Percentiles rank a stretch among this genome's conserved stretches.
Conservation (phyloP, 2,888 invertebrate species). For the Apodemia mormo region DNA sequence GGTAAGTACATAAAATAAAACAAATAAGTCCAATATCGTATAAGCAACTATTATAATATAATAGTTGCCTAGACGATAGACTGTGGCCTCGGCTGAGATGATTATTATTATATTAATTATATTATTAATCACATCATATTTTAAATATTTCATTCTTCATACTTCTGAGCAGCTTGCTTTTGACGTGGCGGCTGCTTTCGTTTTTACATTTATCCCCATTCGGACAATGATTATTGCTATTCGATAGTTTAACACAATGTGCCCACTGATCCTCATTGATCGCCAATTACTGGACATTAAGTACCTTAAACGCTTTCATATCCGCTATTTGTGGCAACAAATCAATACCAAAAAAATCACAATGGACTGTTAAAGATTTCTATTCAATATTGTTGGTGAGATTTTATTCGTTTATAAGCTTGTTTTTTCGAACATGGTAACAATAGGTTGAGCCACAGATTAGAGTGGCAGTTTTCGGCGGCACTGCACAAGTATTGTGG, state of each 20-base stretch:
- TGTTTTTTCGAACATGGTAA: constrained; percentile 59
- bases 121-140: too few species aligned
- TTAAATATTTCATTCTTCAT: constrained; percentile 29
- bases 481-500: constrained; percentile 42
- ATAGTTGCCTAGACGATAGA: too few species aligned
- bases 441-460: constrained; percentile 56
- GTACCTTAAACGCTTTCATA: constrained; percentile 79
- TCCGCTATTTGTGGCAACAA: constrained; percentile 78
- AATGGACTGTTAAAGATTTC: constrained; percentile 70
- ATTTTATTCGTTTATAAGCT: constrained; percentile 63
- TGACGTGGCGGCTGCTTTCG: constrained; percentile 54
- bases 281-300: constrained; percentile 82
- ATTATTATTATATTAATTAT: too few species aligned
- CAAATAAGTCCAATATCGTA: too few species aligned
- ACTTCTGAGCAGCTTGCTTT: constrained; percentile 60
- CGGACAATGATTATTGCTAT: constrained; percentile 65
- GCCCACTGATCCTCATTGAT: constrained; percentile 82
- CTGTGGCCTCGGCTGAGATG: too few species aligned
- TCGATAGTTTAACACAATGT: constrained; percentile 74
- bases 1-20: too few species aligned
- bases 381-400: constrained; percentile 60
- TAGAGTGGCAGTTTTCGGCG: constrained; percentile 46
- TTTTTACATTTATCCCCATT: constrained; percentile 57
- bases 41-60: too few species aligned
- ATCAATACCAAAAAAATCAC: constrained; percentile 68